phyloP scores from a whole-genome alignment of 1,140 invertebrate species.

The Delia radicum region DNA sequence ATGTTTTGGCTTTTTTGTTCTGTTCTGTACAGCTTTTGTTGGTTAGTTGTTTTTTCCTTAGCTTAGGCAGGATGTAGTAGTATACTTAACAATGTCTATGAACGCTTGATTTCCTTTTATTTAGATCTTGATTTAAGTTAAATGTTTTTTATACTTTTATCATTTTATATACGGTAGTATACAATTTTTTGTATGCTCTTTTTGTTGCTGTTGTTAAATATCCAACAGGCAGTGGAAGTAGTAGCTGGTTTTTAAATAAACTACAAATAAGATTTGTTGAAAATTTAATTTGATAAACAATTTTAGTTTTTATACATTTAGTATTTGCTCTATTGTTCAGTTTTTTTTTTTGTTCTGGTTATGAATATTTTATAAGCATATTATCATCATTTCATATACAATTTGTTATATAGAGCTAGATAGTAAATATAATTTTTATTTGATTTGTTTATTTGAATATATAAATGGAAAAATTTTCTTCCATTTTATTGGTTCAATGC shows the following conservation, averaged over 20 bases:
- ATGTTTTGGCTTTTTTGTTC: background rate
- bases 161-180: background rate
- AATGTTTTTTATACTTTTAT: background rate
- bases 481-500: background rate
- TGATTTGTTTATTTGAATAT: background rate
- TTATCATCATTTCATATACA: background rate
- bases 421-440: background rate
- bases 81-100: slow-evolving; percentile 19
- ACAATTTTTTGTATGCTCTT: background rate
- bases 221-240: background rate
- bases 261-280: slow-evolving; percentile 13
- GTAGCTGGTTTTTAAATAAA: background rate
- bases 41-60: background rate
- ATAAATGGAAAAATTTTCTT: background rate
- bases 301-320: background rate
- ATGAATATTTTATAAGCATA: slow-evolving; percentile 15
- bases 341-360: background rate
- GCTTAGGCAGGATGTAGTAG: background rate
- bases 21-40: no score
- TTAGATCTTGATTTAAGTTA: slow-evolving; percentile 23
- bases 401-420: background rate
- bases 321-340: no score
- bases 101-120: slow-evolving; percentile 18
- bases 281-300: slow-evolving; percentile 21
- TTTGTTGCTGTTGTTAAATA: background rate